These are phyloP conservation scores for Pachypanchax playfairii DNA, from an alignment of 2,113 vertebrate species.

Conservation along the genomic window DNA sequence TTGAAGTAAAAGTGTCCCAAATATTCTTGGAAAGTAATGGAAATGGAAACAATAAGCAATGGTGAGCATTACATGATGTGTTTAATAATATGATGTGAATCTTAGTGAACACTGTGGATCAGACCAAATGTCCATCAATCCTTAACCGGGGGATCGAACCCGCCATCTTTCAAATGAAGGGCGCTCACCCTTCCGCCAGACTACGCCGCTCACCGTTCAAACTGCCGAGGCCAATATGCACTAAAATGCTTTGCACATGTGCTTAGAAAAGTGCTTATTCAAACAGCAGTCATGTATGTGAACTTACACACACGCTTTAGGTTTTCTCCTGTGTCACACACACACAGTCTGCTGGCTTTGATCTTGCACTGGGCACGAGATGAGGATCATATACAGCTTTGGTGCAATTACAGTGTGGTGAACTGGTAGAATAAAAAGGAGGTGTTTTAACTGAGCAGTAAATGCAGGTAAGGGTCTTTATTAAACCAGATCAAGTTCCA, in stretches of 20 bases:
- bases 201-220: too few relatives aligned
- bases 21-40: slow-evolving; percentile 30
- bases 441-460: slow-evolving; percentile 73
- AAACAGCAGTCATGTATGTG: not conserved
- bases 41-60: slow-evolving; percentile 23
- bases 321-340: slow-evolving; percentile 48
- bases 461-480: slow-evolving; percentile 73
- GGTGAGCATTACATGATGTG: slow-evolving; percentile 40
- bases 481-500: slow-evolving; percentile 69
- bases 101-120: slow-evolving; percentile 13
- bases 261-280: slow-evolving; percentile 2
- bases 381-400: slow-evolving; percentile 74
- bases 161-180: too few relatives aligned
- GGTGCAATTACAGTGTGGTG: slow-evolving; percentile 65
- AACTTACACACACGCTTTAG: not conserved
- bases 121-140: slow-evolving; percentile 15
- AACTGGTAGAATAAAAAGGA: slow-evolving; percentile 73
- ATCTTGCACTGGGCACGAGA: slow-evolving; percentile 63
- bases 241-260: slow-evolving; percentile 60
- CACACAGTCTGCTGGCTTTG: slow-evolving; percentile 62
- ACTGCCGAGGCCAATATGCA: slow-evolving; percentile 64
- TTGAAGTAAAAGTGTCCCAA: slow-evolving; percentile 21
- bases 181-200: too few relatives aligned
- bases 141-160: too few relatives aligned
- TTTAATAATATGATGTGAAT: slow-evolving; percentile 26